Base-by-base conservation (phyloP, 2,113 vertebrate genomes). In the Campylomormyrus tamandua region DNA sequence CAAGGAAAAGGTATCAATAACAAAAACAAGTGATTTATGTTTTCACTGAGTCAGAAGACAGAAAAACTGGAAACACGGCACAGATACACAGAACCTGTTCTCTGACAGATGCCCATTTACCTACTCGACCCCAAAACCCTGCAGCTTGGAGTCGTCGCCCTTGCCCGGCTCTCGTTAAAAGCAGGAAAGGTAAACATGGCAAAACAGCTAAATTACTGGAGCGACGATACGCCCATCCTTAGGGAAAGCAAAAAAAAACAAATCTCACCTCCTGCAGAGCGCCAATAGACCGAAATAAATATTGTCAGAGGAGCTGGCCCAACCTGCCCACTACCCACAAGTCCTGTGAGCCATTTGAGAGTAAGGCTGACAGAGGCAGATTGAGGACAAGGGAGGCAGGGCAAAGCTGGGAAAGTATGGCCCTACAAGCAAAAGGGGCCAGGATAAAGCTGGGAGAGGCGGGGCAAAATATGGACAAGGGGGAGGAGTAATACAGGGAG, bases 51-150 rank as follows among this genome's bases (percentile, higher is more conserved):
- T 50, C 45, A 48, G 62, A 89, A 50, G 66, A 80, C 48, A 80
- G 46, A 52, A 62, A 70, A 50, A 50, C 84, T 35, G 21, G 5
- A 88, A 88, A 88, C 91, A 91, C 91, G 80, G 83, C 91, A 83
- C 27, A 90, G 92, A 92, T 95, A 93, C 90, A 92, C 88, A 89
- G 92, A 89, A 93, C 90, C 92, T 92, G 92, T 93, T 93, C 90
- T 17, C 89, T n/a, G 50, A 93, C 89, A 93, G 90, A 86, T 19
- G 85, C 84, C 85, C 88, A 91, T 92, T 92, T 93, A 92, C 85
- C 56, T 80, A 91, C 91, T 92, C 91, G 93, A 70, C 62, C 62
- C 62, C 62, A 13, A 31, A 31, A 70, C n/a, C 10, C n/a, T 13
- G 62, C 27, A 11, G 62, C 10, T 27, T 5, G 62, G 62, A 70